Evolutionary conservation across 2,113 vertebrate species (phyloP).

Genomic region (Pteronura brasiliensis): DNA sequence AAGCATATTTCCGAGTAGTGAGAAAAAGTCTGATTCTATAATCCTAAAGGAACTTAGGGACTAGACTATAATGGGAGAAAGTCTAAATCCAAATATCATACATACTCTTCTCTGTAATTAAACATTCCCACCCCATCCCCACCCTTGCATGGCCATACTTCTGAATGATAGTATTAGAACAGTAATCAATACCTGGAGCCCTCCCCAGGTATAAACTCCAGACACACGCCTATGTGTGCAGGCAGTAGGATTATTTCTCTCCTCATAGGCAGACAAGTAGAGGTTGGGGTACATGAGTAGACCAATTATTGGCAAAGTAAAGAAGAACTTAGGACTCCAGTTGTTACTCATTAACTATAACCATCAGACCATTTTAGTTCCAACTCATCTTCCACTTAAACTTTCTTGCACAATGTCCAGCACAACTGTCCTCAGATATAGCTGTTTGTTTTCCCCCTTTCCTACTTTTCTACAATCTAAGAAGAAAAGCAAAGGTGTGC

Average conservation of each 20-base stretch:
- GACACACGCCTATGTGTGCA: neutral
- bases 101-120: neutral
- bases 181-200: neutral
- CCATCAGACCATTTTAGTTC: slow-evolving; percentile 15
- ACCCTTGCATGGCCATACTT: neutral
- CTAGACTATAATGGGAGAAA: neutral
- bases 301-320: neutral
- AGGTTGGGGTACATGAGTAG: neutral
- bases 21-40: neutral
- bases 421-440: neutral
- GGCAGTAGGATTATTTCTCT: slow-evolving; percentile 1
- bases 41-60: slow-evolving; percentile 32
- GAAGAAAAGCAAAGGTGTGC: neutral
- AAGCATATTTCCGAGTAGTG: neutral
- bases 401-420: neutral
- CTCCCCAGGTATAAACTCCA: neutral
- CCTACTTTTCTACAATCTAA: neutral
- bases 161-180: neutral
- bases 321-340: neutral
- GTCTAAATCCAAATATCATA: neutral
- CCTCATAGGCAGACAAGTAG: slow-evolving; percentile 3
- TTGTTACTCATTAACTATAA: slow-evolving; percentile 47
- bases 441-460: neutral
- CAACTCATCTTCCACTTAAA: slow-evolving; percentile 17
- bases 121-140: neutral